Percentiles rank a stretch among this genome's conserved stretches.
These are phyloP conservation scores for Mesoclemmys tuberculata DNA, from an alignment of 2,113 vertebrate genomes.

Conservation along the genomic window DNA sequence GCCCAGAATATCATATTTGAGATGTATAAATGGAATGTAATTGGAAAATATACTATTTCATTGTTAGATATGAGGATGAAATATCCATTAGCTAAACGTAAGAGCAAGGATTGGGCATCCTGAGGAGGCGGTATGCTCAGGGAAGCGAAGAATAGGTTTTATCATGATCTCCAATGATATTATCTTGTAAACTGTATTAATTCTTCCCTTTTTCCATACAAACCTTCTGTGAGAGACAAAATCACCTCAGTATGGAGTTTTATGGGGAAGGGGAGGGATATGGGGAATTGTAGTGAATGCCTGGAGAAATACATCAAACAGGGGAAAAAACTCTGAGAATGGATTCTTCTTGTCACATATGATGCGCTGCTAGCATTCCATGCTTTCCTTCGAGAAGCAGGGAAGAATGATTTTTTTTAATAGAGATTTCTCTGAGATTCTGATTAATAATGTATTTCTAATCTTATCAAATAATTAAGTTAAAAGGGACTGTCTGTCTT, in stretches of 20 bases:
- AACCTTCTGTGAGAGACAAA: background rate
- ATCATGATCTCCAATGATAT: fast-evolving
- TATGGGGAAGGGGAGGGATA: background rate
- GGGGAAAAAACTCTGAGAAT: conserved; percentile 1
- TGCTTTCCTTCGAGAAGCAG: conserved; percentile 10
- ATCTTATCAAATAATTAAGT: conserved; percentile 81
- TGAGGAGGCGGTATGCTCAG: background rate
- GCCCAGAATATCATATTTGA: background rate
- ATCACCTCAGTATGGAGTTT: background rate
- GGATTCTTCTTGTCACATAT: background rate
- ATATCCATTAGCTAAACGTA: background rate
- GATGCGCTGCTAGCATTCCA: background rate
- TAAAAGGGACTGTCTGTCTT: conserved; percentile 61
- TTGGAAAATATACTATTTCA: background rate
- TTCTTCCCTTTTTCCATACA: background rate
- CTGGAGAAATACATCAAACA: background rate
- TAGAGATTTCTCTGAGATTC: conserved; percentile 52
- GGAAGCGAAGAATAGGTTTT: background rate
- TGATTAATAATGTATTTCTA: conserved; percentile 77
- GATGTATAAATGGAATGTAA: background rate
- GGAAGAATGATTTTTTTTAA: conserved; percentile 52
- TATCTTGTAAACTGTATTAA: background rate
- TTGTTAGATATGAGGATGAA: background rate
- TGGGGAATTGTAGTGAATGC: background rate
- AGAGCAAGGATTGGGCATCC: background rate